A percentile compares a stretch with the other conserved stretches of the same genome.
phyloP scores from a whole-genome alignment of 2,113 vertebrate species.

The Aphyosemion australe region DNA sequence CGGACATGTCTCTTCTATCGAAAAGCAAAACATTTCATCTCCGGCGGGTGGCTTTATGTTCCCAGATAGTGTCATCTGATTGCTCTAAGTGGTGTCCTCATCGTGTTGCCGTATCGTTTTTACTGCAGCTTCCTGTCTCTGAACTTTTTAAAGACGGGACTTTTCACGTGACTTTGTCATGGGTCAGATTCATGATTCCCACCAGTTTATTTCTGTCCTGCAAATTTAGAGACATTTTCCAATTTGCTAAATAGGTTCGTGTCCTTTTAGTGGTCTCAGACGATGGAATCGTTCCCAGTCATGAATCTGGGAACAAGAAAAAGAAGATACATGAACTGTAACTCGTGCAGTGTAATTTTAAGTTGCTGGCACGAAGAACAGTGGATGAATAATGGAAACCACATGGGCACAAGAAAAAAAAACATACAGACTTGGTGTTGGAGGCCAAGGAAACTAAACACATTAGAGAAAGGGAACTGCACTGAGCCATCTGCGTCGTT shows the following conservation, averaged over 20 bases:
- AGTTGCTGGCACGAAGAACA: slow-evolving; percentile 2
- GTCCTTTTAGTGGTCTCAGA: neutral
- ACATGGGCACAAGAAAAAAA: slow-evolving; percentile 35
- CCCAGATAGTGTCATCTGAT: slow-evolving; percentile 1
- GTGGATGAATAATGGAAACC: slow-evolving; percentile 45
- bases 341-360: slow-evolving; percentile 3
- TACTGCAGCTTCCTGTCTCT: slow-evolving; percentile 5
- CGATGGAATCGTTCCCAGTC: slow-evolving; percentile 5
- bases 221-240: slow-evolving; percentile 12
- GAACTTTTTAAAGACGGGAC: slow-evolving; percentile 10
- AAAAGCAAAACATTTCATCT: neutral
- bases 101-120: neutral
- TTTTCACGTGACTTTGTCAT: slow-evolving; percentile 36
- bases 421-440: slow-evolving; percentile 13
- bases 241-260: neutral
- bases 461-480: slow-evolving; percentile 14
- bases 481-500: slow-evolving; percentile 39
- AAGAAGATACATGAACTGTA: slow-evolving; percentile 10
- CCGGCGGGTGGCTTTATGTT: neutral
- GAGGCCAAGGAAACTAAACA: slow-evolving; percentile 25
- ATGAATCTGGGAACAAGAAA: neutral
- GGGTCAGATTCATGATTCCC: neutral
- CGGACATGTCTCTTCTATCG: neutral
- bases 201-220: slow-evolving; percentile 9
- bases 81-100: slow-evolving; percentile 5